Percentiles rank a stretch among this genome's conserved stretches.
These are phyloP conservation scores for Tenodera sinensis DNA, from an alignment of 2,888 invertebrate genomes.

Conservation along the genomic window DNA sequence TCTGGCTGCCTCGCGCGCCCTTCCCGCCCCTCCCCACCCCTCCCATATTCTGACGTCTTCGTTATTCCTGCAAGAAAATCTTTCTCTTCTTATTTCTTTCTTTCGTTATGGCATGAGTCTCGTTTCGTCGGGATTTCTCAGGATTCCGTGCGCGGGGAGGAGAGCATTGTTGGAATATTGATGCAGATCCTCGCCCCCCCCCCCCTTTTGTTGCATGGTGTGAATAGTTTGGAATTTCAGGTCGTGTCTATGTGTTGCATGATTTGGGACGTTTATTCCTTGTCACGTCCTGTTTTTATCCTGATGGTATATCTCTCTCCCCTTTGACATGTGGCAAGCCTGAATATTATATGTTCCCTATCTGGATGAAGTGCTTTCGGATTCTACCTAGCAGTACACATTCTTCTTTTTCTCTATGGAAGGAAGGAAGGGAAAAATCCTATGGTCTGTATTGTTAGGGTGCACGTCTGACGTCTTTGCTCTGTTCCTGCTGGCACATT, in stretches of 20 bases:
- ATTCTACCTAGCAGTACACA: too few relatives aligned
- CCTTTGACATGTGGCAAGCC: background rate
- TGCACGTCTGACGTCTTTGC: background rate
- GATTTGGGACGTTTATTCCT: background rate
- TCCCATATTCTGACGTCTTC: background rate
- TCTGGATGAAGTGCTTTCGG: background rate
- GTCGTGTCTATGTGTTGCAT: background rate
- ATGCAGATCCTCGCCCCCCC: background rate
- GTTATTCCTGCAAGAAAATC: background rate
- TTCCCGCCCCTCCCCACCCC: background rate
- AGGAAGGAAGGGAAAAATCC: background rate
- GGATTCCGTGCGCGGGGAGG: background rate
- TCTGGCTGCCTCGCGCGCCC: background rate
- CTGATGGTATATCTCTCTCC: background rate
- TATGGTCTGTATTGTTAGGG: background rate
- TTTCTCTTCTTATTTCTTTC: background rate
- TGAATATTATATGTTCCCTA: background rate
- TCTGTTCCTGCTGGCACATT: background rate
- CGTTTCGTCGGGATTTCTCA: background rate
- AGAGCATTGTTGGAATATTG: background rate
- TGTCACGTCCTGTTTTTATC: background rate
- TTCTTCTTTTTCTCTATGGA: background rate
- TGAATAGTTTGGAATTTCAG: background rate
- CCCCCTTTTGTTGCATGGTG: background rate
- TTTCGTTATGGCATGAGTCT: background rate